Conservation (phyloP, 1,140 invertebrate species). For the Chymomyza costata region DNA sequence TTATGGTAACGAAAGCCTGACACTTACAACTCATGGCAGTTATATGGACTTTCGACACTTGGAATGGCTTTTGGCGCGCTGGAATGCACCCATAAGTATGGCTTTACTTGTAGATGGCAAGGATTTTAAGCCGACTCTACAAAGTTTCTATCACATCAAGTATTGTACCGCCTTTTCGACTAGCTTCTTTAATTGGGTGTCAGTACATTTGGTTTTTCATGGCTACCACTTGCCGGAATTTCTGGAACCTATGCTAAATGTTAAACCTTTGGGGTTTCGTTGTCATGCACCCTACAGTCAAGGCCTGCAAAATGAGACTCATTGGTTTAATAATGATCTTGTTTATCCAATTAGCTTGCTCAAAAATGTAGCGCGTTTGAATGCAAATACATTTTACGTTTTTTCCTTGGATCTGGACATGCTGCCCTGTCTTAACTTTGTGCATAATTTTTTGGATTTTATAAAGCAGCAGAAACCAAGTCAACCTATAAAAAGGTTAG, state of each 20-base stretch:
- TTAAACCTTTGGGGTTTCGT: not conserved
- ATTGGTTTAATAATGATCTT: not conserved
- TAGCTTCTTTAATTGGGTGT: constrained; percentile 17
- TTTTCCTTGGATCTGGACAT: constrained; percentile 17
- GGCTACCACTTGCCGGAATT: constrained; percentile 4
- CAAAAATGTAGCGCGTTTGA: constrained; percentile 32
- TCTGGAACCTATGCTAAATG: not conserved
- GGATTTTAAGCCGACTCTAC: constrained; percentile 9
- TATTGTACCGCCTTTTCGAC: constrained; percentile 6
- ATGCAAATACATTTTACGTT: constrained; percentile 27
- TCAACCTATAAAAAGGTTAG: too few species aligned
- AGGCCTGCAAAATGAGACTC: not conserved
- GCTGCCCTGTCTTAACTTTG: constrained; percentile 17
- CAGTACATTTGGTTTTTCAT: constrained; percentile 29
- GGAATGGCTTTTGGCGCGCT: constrained; percentile 18
- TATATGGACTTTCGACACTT: constrained; percentile 18
- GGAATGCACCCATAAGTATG: constrained; percentile 34
- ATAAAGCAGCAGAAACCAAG: too few species aligned
- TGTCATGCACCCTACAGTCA: not conserved
- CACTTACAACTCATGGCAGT: constrained; percentile 25
- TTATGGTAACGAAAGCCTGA: constrained; percentile 14
- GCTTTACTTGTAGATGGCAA: constrained; percentile 17
- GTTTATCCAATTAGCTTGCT: constrained; percentile 24
- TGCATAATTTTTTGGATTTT: constrained; percentile 8
- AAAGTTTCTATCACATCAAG: constrained; percentile 12